Evolutionary conservation across 2,888 invertebrate genomes (phyloP).

Genomic region (Sclerodermus sp.): DNA sequence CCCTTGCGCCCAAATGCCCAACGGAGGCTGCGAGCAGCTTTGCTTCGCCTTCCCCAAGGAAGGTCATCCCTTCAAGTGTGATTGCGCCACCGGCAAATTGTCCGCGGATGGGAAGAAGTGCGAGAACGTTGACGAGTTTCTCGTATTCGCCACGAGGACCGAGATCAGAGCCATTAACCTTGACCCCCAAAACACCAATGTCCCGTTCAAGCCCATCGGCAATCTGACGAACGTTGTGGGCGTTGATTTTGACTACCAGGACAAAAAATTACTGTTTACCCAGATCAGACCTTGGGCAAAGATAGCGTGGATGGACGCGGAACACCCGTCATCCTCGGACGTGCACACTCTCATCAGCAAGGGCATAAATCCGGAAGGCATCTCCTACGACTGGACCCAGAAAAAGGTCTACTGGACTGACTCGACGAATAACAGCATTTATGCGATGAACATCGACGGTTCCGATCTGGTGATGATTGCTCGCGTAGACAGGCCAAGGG

Average conservation of each 20-base stretch:
- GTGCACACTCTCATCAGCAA: conserved; percentile 73
- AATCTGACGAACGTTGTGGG: conserved; percentile 93
- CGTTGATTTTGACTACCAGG: conserved; percentile 90
- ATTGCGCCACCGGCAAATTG: conserved; percentile 88
- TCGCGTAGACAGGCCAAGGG: conserved; percentile 88
- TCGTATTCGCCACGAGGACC: conserved; percentile 92
- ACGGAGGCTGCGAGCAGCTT: conserved; percentile 89
- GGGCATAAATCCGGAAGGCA: conserved; percentile 89
- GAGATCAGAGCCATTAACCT: conserved; percentile 91
- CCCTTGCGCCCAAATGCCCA: conserved; percentile 75
- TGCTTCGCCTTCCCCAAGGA: conserved; percentile 84
- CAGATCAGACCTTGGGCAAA: conserved; percentile 90
- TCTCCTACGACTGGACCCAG: conserved; percentile 97
- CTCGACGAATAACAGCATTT: conserved; percentile 90
- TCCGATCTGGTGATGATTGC: conserved; percentile 88
- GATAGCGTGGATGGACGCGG: conserved; percentile 79
- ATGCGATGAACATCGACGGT: conserved; percentile 91
- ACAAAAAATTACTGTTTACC: conserved; percentile 86
- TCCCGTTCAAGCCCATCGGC: conserved; percentile 82
- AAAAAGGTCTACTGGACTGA: conserved; percentile 98
- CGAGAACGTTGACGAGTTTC: conserved; percentile 81
- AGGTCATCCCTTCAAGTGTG: conserved; percentile 68
- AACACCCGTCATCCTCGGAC: conserved; percentile 66
- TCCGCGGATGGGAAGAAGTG: conserved; percentile 71
- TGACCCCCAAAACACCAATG: conserved; percentile 77